Base-by-base conservation (phyloP, 53 echinoderm and acorn worm genomes). In the Stichopus horrens region DNA sequence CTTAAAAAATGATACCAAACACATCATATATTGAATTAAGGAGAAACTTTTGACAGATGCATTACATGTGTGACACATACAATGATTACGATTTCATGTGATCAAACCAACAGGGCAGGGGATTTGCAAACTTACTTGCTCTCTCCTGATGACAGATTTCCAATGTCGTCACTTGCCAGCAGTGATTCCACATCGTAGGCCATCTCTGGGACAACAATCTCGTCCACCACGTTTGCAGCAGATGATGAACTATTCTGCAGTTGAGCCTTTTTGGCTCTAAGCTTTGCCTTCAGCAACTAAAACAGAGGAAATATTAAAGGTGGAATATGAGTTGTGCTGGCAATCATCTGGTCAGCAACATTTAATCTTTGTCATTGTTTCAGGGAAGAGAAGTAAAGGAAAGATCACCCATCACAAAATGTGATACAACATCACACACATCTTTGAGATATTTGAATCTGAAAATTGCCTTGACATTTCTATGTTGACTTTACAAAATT, bases 201-300 rank as follows among this genome's bases (percentile, higher is more conserved):
- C 23, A 96, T 92, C 90, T 96, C 95, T 16, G 96, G 96, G 66
- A 96, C 94, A 4, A 96, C 92, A 73, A 96, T 95, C 75, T 96
- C 96, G 75, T 95, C 96, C 21, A 90, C 91, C 56, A 78, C 78
- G 63, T 89, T 81, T 0, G 90, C 78, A 23, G 76, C 58, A 0
- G 91, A 37, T n/a, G 90, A 58, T n/a, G 86, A 51, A 52, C 74
- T 90, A 73, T 91, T 91, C 52, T 74, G 74, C 51, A 74, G 79
- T 65, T 90, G 90, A 23, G 88, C 74, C 76, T 79, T 93, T 78
- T 93, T 95, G 51, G 96, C 90, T 90, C 92, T 95, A 14, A 96
- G 77, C 65, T 96, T 96, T 71, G 96, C 94, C 76, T 96, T 96
- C 86, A 96, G 86, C 6, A 96, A 91, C 96, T 95, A 77, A 5